phyloP scores from a whole-genome alignment of 2,113 vertebrate species.

The Scolopax mira region DNA sequence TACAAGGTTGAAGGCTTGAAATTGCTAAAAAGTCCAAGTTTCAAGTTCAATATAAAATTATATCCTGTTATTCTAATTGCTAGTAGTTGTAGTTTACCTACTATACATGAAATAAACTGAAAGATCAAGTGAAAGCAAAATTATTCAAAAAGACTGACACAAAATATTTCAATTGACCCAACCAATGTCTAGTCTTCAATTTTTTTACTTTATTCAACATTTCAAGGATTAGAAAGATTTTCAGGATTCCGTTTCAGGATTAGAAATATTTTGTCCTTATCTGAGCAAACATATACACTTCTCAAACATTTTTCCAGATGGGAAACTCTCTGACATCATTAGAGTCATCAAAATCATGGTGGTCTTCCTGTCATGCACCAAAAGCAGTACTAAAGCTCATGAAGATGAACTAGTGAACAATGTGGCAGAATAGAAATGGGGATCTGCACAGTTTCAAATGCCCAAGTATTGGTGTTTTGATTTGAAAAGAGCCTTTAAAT shows the following conservation, averaged over 20 bases:
- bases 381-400: not conserved
- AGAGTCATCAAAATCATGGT: not conserved
- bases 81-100: not conserved
- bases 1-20: not conserved
- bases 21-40: not conserved
- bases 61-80: not conserved
- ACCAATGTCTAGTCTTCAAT: accelerated
- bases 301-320: not conserved
- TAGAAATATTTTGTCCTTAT: not conserved
- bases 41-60: not conserved
- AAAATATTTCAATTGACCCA: not conserved
- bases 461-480: not conserved
- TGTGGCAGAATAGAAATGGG: not conserved
- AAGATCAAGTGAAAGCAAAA: not conserved
- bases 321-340: not conserved
- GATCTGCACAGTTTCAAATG: not conserved
- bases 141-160: not conserved
- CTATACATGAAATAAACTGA: not conserved
- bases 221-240: not conserved
- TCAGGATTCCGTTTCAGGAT: not conserved
- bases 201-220: not conserved
- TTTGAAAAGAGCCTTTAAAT: not conserved
- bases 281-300: not conserved
- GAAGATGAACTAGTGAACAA: not conserved
- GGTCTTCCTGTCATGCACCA: not conserved